phyloP scores from a whole-genome alignment of 2,888 invertebrate species.

The Spicauda simplicius region DNA sequence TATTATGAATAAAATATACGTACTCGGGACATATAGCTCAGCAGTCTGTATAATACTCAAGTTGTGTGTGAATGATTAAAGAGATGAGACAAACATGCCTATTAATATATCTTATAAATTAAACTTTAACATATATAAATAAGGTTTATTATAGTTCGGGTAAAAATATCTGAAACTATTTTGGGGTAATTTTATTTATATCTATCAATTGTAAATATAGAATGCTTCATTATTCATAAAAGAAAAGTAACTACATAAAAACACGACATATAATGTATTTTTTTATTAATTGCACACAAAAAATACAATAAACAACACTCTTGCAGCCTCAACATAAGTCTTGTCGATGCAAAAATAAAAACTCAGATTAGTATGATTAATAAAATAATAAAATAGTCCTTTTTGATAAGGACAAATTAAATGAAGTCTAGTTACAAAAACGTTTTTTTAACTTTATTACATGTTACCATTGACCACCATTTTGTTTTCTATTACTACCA shows the following conservation, averaged over 20 bases:
- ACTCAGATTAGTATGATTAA: background rate
- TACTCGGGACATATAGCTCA: too few species aligned
- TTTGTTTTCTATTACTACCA: background rate
- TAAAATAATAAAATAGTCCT: background rate
- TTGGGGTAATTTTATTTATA: too few species aligned
- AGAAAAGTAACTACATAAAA: background rate
- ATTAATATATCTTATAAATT: too few species aligned
- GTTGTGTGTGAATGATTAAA: too few species aligned
- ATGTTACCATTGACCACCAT: background rate
- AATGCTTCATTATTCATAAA: too few species aligned
- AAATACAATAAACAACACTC: background rate
- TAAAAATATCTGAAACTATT: too few species aligned
- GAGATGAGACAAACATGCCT: too few species aligned
- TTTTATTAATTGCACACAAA: constrained; percentile 24
- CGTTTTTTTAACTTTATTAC: background rate
- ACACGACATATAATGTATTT: background rate
- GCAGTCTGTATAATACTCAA: too few species aligned
- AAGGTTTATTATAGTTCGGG: too few species aligned
- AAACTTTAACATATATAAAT: too few species aligned
- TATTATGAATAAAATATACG: too few species aligned
- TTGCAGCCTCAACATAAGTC: background rate
- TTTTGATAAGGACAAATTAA: background rate
- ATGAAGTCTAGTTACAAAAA: background rate
- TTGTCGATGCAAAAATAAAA: background rate
- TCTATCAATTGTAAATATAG: too few species aligned